Conservation (phyloP, 2,797 vertebrate genomes). For the Kryptolebias ocellatus region DNA sequence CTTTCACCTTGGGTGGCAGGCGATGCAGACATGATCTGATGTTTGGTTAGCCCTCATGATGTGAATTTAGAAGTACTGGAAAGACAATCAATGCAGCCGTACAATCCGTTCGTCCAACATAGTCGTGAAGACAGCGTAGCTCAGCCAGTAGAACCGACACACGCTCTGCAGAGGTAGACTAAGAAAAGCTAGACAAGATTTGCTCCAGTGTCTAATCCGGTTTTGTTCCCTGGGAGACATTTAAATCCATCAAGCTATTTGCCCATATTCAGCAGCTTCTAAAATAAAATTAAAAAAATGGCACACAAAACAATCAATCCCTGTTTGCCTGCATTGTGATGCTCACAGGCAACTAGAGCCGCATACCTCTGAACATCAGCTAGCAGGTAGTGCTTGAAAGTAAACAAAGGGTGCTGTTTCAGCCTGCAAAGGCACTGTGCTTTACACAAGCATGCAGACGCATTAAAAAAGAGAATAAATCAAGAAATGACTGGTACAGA, state of each 20-base stretch:
- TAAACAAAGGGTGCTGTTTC: slow-evolving; percentile 16
- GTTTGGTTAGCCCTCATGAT: too few species aligned
- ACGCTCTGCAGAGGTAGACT: slow-evolving; percentile 43
- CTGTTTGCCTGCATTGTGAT: slow-evolving; percentile 12
- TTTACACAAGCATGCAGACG: slow-evolving; percentile 20
- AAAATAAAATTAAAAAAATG: slow-evolving; percentile 16
- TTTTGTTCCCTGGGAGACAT: slow-evolving; percentile 51
- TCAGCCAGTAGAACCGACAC: slow-evolving; percentile 13
- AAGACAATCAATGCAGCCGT: neutral
- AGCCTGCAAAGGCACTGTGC: slow-evolving; percentile 6
- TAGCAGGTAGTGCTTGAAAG: slow-evolving; percentile 35
- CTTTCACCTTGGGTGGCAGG: too few species aligned
- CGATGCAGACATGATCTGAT: too few species aligned
- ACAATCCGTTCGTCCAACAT: neutral
- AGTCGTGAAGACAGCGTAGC: slow-evolving; percentile 6
- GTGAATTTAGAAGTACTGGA: neutral
- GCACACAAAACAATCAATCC: slow-evolving; percentile 27
- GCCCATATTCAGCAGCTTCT: slow-evolving; percentile 41
- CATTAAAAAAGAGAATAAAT: slow-evolving; percentile 8
- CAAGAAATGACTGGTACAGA: slow-evolving; percentile 21
- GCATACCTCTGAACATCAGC: slow-evolving; percentile 25
- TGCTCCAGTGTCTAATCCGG: slow-evolving; percentile 57
- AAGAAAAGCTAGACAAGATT: slow-evolving; percentile 40
- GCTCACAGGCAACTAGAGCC: slow-evolving; percentile 23
- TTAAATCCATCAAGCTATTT: slow-evolving; percentile 62